Base-by-base conservation (phyloP, 2,113 vertebrate species). In the Rhipidura dahli region DNA sequence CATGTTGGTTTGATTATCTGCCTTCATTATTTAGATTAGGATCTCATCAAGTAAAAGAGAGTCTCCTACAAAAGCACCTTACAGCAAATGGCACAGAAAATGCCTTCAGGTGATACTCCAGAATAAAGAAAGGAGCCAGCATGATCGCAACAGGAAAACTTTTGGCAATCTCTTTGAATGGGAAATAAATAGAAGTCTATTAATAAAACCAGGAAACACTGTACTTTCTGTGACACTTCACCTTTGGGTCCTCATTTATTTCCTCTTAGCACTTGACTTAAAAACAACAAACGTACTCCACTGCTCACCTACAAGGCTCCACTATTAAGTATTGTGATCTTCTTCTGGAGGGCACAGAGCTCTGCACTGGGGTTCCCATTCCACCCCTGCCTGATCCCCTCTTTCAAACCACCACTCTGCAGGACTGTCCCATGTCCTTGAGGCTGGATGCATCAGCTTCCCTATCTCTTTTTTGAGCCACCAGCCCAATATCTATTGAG, bases 361-460 rank as follows among this genome's bases (percentile, higher is more conserved):
- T 44, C 45, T 6, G 5, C 9, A 1, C 35, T 39, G 60, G 28
- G 16, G 11, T 39, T 65, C 26, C 26, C 54, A 80, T 44, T 39
- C 45, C 59, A 31, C 5, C 28, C 71, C 42, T 82, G 20, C 51
- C 42, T 21, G 7, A n/a, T 66, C n/a, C 15, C 15, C 4, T 83
- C 16, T 89, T 47, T 71, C 63, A 91, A 64, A 23, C 6, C 57
- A 57, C 31, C 11, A 23, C 47, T 63, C 39, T 60, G 63, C 22
- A 72, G 31, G 15, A 19, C 6, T 61, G 28, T 49, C 59, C 30
- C 2, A 5, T 0, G 0, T 35, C 31, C 5, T 0, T 51, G 64
- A 91, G 22, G 26, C 28, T 39, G 39, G 39, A 65, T 71, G 33
- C 27, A n/a, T n/a, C 40, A 61, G 54, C 20, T 73, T 73, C 20